Evolutionary conservation across 2,888 invertebrate species (phyloP).

Genomic region (Muschampia plurimacula): DNA sequence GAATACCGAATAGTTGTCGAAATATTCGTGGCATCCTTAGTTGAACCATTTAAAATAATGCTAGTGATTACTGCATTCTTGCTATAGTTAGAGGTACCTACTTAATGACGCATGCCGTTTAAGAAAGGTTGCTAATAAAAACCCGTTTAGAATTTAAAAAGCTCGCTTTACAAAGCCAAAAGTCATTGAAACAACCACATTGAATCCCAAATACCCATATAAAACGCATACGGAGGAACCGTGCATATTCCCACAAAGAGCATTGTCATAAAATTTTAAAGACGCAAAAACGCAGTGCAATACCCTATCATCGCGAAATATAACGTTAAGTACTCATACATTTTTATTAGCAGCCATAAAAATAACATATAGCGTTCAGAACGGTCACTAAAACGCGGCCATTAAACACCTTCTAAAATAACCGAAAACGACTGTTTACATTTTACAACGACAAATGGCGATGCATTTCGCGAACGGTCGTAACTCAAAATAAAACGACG

Average conservation of each 20-base stretch:
- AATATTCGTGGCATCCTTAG: too few relatives aligned
- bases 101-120: too few relatives aligned
- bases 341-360: constrained; percentile 73
- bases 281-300: not conserved
- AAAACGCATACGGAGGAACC: not conserved
- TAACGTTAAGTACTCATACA: constrained; percentile 47
- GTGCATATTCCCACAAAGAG: not conserved
- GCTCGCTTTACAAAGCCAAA: too few relatives aligned
- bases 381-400: constrained; percentile 66
- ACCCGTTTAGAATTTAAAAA: too few relatives aligned
- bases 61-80: too few relatives aligned
- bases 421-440: constrained; percentile 62
- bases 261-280: not conserved
- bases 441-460: not conserved
- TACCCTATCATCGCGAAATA: constrained; percentile 3
- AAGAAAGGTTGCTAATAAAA: too few relatives aligned
- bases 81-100: too few relatives aligned
- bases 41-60: too few relatives aligned
- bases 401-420: constrained; percentile 70
- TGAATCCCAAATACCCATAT: not conserved
- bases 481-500: constrained; percentile 62
- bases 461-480: constrained; percentile 43
- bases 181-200: not conserved
- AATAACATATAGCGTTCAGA: constrained; percentile 60
- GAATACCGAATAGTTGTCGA: too few relatives aligned